These are phyloP conservation scores for Smittia aterrima DNA, from an alignment of 2,888 invertebrate genomes.

Conservation along the genomic window DNA sequence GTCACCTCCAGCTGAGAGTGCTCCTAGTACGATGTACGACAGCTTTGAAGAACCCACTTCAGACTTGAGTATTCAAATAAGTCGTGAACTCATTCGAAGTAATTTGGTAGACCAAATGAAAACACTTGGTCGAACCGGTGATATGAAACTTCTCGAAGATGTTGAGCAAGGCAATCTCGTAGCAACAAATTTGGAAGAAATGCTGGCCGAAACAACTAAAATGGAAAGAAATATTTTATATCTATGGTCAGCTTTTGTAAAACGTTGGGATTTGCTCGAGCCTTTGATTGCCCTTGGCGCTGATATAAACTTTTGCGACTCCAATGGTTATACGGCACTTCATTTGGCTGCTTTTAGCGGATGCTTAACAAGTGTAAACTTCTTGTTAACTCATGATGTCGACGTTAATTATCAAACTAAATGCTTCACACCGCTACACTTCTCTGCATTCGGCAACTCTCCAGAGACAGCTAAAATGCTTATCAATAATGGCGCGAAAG, in stretches of 20 bases:
- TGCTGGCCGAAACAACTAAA: slow-evolving; percentile 61
- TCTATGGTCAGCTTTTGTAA: slow-evolving; percentile 73
- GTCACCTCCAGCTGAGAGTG: slow-evolving; percentile 77
- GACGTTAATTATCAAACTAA: slow-evolving; percentile 69
- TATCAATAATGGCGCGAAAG: slow-evolving; percentile 67
- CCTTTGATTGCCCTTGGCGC: slow-evolving; percentile 66
- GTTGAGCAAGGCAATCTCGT: slow-evolving; percentile 67
- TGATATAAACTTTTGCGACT: slow-evolving; percentile 68
- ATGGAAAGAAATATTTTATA: slow-evolving; percentile 70
- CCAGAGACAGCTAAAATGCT: slow-evolving; percentile 76
- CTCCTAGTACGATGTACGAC: slow-evolving; percentile 72
- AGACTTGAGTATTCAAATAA: slow-evolving; percentile 69
- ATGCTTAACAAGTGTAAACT: slow-evolving; percentile 68
- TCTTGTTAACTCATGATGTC: slow-evolving; percentile 65
- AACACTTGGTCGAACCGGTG: slow-evolving; percentile 60
- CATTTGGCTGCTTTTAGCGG: slow-evolving; percentile 78
- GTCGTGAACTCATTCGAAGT: slow-evolving; percentile 70
- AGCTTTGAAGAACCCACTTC: slow-evolving; percentile 72
- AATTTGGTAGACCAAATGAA: slow-evolving; percentile 74
- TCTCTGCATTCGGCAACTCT: slow-evolving; percentile 85
- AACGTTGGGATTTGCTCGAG: slow-evolving; percentile 65
- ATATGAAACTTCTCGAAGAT: slow-evolving; percentile 68
- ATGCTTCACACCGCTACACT: slow-evolving; percentile 80
- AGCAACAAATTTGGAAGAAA: slow-evolving; percentile 57
- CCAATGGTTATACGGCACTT: slow-evolving; percentile 70